Evolutionary conservation across 2,888 invertebrate species (phyloP), one percentile per base, ranked within the genome.

Genomic region (Drosophila parthenogenetica): DNA sequence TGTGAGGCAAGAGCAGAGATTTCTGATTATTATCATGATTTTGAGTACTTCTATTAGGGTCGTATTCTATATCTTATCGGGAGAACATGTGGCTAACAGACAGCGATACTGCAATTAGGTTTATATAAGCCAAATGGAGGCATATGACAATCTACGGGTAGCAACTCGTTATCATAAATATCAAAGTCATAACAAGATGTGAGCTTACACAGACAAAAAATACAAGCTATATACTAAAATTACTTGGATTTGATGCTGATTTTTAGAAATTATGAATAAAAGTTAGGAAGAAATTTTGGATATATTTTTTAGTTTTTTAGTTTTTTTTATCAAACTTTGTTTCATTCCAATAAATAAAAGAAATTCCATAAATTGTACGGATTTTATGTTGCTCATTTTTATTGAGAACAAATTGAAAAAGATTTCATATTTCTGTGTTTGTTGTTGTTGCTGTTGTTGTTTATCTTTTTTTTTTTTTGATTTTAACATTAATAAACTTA

Each of bases 371-470:
- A 39, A 39, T 42, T 8, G 13, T 17, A 16, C 35, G 35, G 37
- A 2, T 46, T 53, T 19, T 67, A 37, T 51, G 43, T 66, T 29
- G 74, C 55, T 53, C 62, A 69, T 69, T 79, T 83, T 80, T 81
- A 86, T 86, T 83, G 75, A 83, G 80, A 86, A 85, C 72, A 86
- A 48, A 62, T 81, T 69, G 57, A 79, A 75, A 72, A 77, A 66
- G 54, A 49, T 70, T 69, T 81, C 50, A 50, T 40, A 49, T 60
- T 66, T 54, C 60, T 69, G 61, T 53, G 16, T 48, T 46, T 25
- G 46, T 25, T 48, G 46, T 48, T 46, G 25, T 48, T 48, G 16
- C 29, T 60, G 53, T 48, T 67, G n/a, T 61, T 65, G 43, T 50
- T 55, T 54, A 10, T 42, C 35, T 25, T 46, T 43, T 51, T 49